Base-by-base conservation (phyloP, 2,113 vertebrate genomes). In the Dasypus novemcinctus region DNA sequence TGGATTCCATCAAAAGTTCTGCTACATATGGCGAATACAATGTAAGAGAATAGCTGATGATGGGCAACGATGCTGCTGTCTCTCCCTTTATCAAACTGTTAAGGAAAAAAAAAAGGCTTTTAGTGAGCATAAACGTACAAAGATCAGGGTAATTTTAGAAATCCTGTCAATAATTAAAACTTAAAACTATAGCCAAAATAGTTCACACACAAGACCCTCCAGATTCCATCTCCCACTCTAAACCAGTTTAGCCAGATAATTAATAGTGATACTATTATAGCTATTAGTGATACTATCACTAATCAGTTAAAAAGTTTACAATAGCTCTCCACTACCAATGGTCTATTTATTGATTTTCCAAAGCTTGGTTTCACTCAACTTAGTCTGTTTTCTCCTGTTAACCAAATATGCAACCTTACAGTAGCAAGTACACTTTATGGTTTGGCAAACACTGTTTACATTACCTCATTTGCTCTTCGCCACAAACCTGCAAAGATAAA, bases 51-150 rank as follows among this genome's bases (percentile, higher is more conserved):
- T 99, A 99, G 98, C 98, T 99, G 97, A 99, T 97, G 54, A 99
- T 98, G 9, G 99, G 99, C 20, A 99, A 98, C 95, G 98, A 99
- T 2, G 98, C 98, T 79, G 99, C 98, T 38, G 99, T 98, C 54
- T 99, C 99, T 93, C 99, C 99, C 93, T 98, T 99, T 84, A 99
- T 97, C 96, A 99, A 98, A 90, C 99, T 99, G 95, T 89, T 68
- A n/a, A 52, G 13, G 33, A 92, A 96, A 79, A 41, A 97, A 54
- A 88, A 95, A 64, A 43, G 2, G 41, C 20, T 68, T 84, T 89
- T 49, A 92, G 68, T 64, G 41, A 82, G 74, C 36, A 74, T 59
- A 87, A 72, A 36, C 29, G n/a, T 36, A 78, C 36, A 84, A 89
- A 90, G n/a, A 64, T 81, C 1, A 75, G 63, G 41, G 8, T 43